Conservation (phyloP, 2,113 vertebrate species). For the Platysteira castanea region DNA sequence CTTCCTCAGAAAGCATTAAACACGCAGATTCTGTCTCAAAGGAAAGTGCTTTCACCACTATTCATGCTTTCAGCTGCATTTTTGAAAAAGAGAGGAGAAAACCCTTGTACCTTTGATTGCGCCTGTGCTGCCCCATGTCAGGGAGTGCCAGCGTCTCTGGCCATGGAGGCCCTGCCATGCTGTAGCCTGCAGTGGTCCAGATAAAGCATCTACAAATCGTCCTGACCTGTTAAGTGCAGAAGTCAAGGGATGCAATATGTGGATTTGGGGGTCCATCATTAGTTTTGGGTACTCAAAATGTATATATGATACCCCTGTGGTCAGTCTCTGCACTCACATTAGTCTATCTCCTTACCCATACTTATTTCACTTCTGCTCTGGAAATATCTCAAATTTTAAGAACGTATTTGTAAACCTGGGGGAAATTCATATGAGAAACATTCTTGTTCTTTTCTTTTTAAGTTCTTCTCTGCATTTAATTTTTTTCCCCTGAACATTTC, state of each 20-base stretch:
- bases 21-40: neutral
- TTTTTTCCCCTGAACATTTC: neutral
- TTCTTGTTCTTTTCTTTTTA: neutral
- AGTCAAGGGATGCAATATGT: neutral
- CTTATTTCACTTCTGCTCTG: neutral
- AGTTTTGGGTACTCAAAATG: neutral
- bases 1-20: neutral
- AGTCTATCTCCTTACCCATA: neutral
- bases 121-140: accelerated
- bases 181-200: neutral
- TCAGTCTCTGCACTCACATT: neutral
- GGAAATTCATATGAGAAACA: neutral
- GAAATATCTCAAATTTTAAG: neutral
- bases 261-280: neutral
- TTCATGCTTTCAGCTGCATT: neutral
- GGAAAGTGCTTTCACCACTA: neutral
- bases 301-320: accelerated
- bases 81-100: neutral
- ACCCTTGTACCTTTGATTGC: accelerated
- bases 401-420: neutral
- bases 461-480: neutral
- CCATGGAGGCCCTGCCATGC: accelerated
- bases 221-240: neutral
- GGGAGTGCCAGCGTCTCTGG: neutral
- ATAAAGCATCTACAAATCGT: neutral